Percentiles rank a stretch among this genome's conserved stretches.
phyloP scores from a whole-genome alignment of 2,113 vertebrate genomes.

The Psittacus erithacus region DNA sequence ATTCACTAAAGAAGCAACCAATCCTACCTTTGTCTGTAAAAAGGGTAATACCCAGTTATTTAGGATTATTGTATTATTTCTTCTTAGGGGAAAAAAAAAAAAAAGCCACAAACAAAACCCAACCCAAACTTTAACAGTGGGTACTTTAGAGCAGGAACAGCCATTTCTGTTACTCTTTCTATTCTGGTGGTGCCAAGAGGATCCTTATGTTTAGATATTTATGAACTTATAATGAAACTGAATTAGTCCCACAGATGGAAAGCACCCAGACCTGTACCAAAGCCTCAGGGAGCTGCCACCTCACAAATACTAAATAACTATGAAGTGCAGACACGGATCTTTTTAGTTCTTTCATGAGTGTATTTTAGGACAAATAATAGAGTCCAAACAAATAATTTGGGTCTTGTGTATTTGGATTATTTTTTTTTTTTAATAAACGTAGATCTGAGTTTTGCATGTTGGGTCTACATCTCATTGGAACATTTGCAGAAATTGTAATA shows the following conservation, averaged over 20 bases:
- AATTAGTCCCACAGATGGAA: background rate
- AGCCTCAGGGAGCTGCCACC: background rate
- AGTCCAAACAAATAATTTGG: background rate
- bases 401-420: fast-evolving
- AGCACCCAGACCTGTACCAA: background rate
- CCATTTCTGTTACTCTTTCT: background rate
- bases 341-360: background rate
- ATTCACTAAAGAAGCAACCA: background rate
- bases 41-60: background rate
- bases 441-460: background rate
- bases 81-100: background rate
- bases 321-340: background rate
- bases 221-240: background rate
- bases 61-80: background rate
- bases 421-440: background rate
- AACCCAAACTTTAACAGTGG: background rate
- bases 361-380: background rate
- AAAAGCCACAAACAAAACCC: fast-evolving
- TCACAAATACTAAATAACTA: background rate
- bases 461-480: background rate
- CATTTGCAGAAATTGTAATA: background rate
- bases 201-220: background rate
- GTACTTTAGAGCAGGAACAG: background rate
- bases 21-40: background rate
- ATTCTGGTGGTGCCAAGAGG: background rate